Base-by-base conservation (phyloP, 2,888 invertebrate genomes). In the Hoplodrina blanda region DNA sequence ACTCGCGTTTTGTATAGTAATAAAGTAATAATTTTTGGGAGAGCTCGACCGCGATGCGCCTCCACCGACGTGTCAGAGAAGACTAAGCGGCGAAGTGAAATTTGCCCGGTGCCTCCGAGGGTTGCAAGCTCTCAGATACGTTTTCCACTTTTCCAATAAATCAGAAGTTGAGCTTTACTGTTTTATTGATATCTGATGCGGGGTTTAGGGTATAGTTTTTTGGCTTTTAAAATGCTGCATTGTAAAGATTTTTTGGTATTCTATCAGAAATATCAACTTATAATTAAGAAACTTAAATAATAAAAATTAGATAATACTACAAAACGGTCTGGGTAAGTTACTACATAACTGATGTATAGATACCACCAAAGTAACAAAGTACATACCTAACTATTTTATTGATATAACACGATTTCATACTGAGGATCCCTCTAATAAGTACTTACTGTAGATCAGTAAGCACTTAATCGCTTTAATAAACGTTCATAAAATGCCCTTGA, bases 1-100 rank as follows among this genome's bases (percentile, higher is more conserved):
- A 92, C 94, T 90, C 93, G 91, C 92, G 92, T 87, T 90, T 88
- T 90, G 82, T 88, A 88, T 87, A 85, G 85, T 87, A 87, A 78
- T 86, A 87, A 84, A 87, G 85, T 87, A 86, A 74, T 81, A 75
- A 85, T 88, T 77, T 80, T 69, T 73, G 80, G 80, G 80, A 74
- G 76, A 78, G 78, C 82, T 70, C 83, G 78, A 73, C 73, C 81
- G 81, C 87, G 83, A 85, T 88, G 85, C 86, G 89, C 81, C 86
- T 86, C 88, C 84, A 81, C 76, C 89, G 85, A 86, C 89, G 91
- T 86, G 87, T 85, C 91, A 85, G 87, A 88, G 89, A 83, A 91
- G 89, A 95, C 95, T 95, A 93, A 93, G 89, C 88, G 85, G 62
- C 84, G 82, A 78, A 85, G 81, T 83, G 68, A 85, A 84, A 89